These are phyloP conservation scores for Clarias gariepinus DNA, from an alignment of 2,113 vertebrate species.

Conservation along the genomic window DNA sequence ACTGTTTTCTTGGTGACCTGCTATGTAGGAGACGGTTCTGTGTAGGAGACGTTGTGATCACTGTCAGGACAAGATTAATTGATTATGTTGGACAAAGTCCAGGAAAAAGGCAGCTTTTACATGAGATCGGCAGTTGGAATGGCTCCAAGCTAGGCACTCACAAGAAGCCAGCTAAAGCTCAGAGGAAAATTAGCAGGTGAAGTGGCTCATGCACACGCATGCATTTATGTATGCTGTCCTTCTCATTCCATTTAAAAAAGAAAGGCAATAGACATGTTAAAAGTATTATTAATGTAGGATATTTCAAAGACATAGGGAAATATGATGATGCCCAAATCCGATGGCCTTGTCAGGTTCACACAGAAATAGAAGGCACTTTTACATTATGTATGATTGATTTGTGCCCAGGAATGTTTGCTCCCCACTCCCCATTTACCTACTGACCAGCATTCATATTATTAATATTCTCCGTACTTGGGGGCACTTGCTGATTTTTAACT, in stretches of 20 bases:
- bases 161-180: conserved; percentile 10
- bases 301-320: not conserved
- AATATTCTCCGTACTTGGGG: too few species aligned
- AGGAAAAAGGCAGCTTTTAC: conserved; percentile 12
- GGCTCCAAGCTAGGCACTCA: conserved; percentile 5
- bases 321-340: not conserved
- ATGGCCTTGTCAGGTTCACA: not conserved
- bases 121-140: conserved; percentile 32
- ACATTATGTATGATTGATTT: too few species aligned
- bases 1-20: not conserved
- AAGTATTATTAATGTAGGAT: conserved; percentile 35
- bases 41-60: conserved; percentile 9
- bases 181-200: not conserved
- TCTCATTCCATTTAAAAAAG: conserved; percentile 30
- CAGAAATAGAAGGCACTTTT: not conserved
- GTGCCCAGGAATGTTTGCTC: too few species aligned
- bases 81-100: conserved; percentile 41
- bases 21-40: not conserved
- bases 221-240: conserved; percentile 20
- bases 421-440: too few species aligned
- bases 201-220: conserved; percentile 17
- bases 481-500: too few species aligned
- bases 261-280: conserved; percentile 27
- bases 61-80: conserved; percentile 35
- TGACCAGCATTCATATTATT: too few species aligned